Conservation (phyloP, 2,113 vertebrate genomes). For the Butorides virescens region DNA sequence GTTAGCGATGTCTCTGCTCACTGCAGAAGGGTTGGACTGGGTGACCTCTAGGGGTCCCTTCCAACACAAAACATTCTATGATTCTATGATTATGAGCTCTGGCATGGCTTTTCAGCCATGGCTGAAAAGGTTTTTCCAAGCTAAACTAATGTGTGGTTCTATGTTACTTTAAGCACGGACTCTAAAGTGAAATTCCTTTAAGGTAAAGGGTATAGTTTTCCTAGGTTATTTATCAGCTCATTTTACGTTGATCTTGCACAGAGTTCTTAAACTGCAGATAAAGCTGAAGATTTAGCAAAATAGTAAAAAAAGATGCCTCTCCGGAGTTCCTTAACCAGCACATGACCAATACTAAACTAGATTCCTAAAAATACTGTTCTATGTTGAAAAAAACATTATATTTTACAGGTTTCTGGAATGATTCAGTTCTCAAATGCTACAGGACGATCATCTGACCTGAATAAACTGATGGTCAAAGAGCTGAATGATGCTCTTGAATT, state of each 20-base stretch:
- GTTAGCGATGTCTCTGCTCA: too few species aligned
- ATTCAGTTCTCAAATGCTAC: slow-evolving; percentile 89
- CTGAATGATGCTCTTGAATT: slow-evolving; percentile 83
- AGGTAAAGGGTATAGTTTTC: background rate
- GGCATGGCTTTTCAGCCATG: background rate
- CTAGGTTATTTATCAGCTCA: background rate
- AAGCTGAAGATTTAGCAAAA: background rate
- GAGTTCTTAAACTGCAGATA: background rate
- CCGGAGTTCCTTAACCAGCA: background rate
- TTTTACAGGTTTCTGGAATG: slow-evolving; percentile 90
- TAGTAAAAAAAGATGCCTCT: background rate
- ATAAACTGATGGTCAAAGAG: slow-evolving; percentile 88
- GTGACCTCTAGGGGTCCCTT: too few species aligned
- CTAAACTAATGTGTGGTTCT: background rate
- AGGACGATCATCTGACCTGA: slow-evolving; percentile 86
- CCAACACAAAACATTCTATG: too few species aligned
- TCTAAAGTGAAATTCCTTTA: background rate
- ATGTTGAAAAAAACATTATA: background rate
- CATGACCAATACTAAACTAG: background rate
- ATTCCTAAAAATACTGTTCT: background rate
- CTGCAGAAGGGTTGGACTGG: too few species aligned
- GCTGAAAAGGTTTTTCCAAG: background rate
- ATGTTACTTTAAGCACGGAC: background rate
- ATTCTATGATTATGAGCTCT: background rate
- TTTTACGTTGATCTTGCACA: background rate